These are phyloP conservation scores for Anneissia japonica DNA, from an alignment of 35 echinoderm and acorn worm species.

Conservation along the genomic window DNA sequence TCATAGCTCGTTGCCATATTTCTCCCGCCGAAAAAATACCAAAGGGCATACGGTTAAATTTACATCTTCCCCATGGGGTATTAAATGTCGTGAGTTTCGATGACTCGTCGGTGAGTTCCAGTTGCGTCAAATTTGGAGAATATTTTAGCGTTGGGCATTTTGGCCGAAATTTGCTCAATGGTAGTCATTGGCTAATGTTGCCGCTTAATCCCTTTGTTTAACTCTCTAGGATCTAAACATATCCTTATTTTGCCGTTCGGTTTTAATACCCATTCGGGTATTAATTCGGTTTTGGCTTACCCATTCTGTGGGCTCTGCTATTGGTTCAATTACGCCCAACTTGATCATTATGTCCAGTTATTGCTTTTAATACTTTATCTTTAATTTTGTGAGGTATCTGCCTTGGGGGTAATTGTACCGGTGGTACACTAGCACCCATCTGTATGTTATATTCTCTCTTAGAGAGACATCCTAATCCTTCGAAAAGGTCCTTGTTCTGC, in stretches of 20 bases:
- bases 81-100: no score
- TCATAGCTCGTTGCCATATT: neutral
- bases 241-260: conserved; percentile 13
- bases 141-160: conserved; percentile 37
- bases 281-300: conserved; percentile 39
- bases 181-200: conserved; percentile 40
- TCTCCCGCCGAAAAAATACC: neutral
- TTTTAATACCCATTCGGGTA: conserved; percentile 24
- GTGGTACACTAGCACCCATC: neutral
- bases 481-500: neutral
- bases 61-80: neutral
- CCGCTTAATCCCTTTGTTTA: conserved; percentile 37
- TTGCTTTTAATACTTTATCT: conserved; percentile 22
- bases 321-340: conserved; percentile 11
- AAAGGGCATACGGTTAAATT: neutral
- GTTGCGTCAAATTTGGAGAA: conserved; percentile 12
- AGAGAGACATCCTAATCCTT: neutral
- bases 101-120: no score
- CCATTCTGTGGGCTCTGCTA: conserved; percentile 36
- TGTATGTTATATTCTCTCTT: conserved; percentile 8
- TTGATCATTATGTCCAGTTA: conserved; percentile 18
- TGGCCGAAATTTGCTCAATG: conserved; percentile 28
- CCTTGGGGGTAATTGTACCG: conserved; percentile 18
- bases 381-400: conserved; percentile 34
- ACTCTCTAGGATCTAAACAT: conserved; percentile 33